A percentile compares a stretch with the other conserved stretches of the same genome.
Evolutionary conservation across 2,113 vertebrate species (phyloP).

Genomic region (Tragelaphus buxtoni): DNA sequence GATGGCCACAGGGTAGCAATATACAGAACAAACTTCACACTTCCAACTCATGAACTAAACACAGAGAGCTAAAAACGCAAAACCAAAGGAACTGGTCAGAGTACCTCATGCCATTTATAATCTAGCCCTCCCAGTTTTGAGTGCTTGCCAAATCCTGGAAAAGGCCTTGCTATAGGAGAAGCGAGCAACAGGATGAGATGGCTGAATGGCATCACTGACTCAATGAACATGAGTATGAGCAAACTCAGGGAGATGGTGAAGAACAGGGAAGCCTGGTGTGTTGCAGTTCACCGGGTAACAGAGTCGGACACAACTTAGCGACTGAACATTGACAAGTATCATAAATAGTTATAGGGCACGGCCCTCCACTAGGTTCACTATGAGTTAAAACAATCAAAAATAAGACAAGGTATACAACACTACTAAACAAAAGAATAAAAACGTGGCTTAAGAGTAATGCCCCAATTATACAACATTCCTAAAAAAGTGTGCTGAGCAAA

Average conservation of each 20-base stretch:
- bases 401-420: not conserved
- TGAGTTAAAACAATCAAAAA: not conserved
- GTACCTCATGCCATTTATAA: not conserved
- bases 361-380: not conserved
- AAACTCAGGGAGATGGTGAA: not conserved
- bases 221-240: not conserved
- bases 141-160: not conserved
- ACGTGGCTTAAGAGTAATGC: not conserved
- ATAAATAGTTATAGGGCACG: not conserved
- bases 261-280: not conserved
- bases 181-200: not conserved
- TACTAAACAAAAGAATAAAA: not conserved
- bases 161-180: not conserved
- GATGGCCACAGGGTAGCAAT: not conserved
- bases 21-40: not conserved
- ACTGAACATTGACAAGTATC: not conserved
- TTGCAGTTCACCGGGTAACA: not conserved
- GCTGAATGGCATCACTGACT: not conserved
- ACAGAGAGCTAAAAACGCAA: not conserved
- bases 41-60: not conserved
- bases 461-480: not conserved
- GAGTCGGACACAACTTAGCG: not conserved
- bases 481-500: not conserved
- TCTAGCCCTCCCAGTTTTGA: not conserved
- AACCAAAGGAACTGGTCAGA: not conserved